Percentiles rank a stretch among this genome's conserved stretches.
Conservation (phyloP, 2,113 vertebrate genomes). For the Isichthys henryi region DNA sequence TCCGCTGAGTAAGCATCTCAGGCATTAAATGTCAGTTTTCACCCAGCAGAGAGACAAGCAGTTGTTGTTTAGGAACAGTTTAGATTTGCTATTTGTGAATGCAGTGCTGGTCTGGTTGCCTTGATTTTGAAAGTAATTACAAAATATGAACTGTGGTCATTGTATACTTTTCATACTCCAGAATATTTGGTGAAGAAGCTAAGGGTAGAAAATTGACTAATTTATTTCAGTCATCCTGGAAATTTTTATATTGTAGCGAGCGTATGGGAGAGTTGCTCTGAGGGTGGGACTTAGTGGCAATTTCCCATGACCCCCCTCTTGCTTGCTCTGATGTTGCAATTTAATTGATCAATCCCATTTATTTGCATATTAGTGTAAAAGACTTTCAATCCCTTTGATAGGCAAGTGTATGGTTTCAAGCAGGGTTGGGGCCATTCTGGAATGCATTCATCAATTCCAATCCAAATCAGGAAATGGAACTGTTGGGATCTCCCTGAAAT, state of each 20-base stretch:
- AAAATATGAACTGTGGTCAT: background rate
- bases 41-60: background rate
- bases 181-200: background rate
- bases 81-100: background rate
- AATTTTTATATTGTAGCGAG: background rate
- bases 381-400: background rate
- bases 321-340: background rate
- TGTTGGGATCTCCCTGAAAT: too few relatives aligned
- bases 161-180: background rate
- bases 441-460: too few relatives aligned
- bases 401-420: background rate
- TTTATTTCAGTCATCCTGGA: background rate
- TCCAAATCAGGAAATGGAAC: too few relatives aligned
- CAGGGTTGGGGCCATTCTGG: background rate
- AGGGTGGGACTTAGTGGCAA: background rate
- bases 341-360: background rate
- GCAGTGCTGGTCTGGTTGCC: background rate
- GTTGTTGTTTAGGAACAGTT: background rate
- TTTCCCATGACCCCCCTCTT: background rate
- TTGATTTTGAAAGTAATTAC: background rate
- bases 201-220: background rate
- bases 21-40: background rate
- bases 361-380: background rate
- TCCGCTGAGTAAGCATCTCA: background rate
- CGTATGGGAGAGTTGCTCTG: background rate